A percentile compares a stretch with the other conserved stretches of the same genome.
Conservation (phyloP, 2,888 invertebrate species). For the Phortica magna region DNA sequence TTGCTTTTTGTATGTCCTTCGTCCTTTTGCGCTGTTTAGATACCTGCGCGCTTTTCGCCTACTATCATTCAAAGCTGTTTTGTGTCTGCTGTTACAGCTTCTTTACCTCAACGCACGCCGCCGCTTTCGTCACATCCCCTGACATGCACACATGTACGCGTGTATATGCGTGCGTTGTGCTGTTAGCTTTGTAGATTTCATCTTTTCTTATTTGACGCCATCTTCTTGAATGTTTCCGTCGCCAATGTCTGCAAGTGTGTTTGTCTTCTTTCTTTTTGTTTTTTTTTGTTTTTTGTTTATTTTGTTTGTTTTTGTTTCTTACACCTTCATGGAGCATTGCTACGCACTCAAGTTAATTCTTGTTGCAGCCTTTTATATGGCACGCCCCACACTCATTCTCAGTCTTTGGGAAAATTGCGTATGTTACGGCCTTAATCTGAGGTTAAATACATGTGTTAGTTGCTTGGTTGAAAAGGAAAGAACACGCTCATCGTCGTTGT, state of each 20-base stretch:
- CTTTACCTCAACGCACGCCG: no score
- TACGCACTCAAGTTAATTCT: slow-evolving; percentile 70
- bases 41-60: neutral
- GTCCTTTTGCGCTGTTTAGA: neutral
- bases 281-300: slow-evolving; percentile 31
- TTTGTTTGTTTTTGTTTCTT: slow-evolving; percentile 47
- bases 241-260: neutral
- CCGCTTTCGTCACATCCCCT: no score
- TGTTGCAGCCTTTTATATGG: slow-evolving; percentile 62
- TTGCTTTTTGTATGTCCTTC: neutral
- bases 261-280: neutral
- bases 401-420: slow-evolving; percentile 39
- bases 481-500: neutral
- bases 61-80: neutral
- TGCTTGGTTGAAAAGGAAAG: slow-evolving; percentile 17
- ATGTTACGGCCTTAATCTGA: slow-evolving; percentile 63
- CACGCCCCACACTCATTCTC: slow-evolving; percentile 7
- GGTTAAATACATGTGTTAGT: slow-evolving; percentile 61
- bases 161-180: neutral
- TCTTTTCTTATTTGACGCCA: slow-evolving; percentile 37
- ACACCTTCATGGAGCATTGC: slow-evolving; percentile 63
- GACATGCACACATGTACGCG: no score
- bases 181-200: slow-evolving; percentile 67
- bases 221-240: slow-evolving; percentile 1
- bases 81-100: no score